Evolutionary conservation across 2,888 invertebrate genomes (phyloP), one percentile per base, ranked within the genome.

Genomic region (Emmelina monodactyla): DNA sequence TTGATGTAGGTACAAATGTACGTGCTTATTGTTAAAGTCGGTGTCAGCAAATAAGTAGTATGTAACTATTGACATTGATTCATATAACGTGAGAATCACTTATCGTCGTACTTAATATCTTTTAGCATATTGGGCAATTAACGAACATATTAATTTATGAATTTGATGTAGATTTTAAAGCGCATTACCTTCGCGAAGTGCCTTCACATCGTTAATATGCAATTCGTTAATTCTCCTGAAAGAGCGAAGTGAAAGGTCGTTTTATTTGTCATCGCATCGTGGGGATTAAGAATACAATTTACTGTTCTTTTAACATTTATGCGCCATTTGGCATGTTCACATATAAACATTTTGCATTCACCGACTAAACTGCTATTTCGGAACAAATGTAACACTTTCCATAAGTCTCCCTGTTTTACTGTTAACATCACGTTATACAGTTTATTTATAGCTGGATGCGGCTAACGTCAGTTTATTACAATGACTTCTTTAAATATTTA

Each of bases 251-350:
- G 65, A 70, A 70, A 68, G 65, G 62, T 65, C 57, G 46, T 62
- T 67, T 70, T 61, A 62, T 60, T 60, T 66, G 60, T 64, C 62
- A 59, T 58, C 59, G 47, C 50, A 56, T 45, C 55, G 55, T 51
- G 47, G 45, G 58, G 53, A 63, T 66, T 63, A 60, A 62, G 53
- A 51, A 47, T 47, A 58, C 49, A 63, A 68, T 68, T 64, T 71
- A 72, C 58, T 51, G 51, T 56, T 53, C 50, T 66, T 68, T 62
- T 67, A 71, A 58, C 55, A 64, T 70, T 71, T 61, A 66, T 61
- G 52, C 57, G 59, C 53, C 61, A 60, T 71, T 75, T 71, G 64
- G 66, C 68, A 49, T 55, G 60, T 54, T 62, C 52, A 50, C 60
- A 44, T 59, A 58, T 62, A 66, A 64, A 62, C 62, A 64, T 52